A percentile compares a stretch with the other conserved stretches of the same genome.
Conservation (phyloP, 2,113 vertebrate genomes). For the Willisornis vidua region DNA sequence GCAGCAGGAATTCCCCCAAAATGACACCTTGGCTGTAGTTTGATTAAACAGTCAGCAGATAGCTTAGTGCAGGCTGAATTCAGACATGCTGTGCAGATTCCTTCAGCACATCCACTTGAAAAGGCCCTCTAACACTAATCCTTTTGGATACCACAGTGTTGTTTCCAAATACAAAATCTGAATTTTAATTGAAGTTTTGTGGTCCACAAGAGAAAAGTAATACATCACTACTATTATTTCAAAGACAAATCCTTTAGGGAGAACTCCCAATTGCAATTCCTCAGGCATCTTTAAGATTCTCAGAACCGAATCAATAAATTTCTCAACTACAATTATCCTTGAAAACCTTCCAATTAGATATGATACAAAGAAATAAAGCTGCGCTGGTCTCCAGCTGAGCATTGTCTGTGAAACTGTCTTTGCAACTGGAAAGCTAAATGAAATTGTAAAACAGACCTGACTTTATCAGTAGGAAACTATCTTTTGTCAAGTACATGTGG, state of each 20-base stretch:
- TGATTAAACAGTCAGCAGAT: background rate
- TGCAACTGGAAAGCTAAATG: background rate
- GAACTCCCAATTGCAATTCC: background rate
- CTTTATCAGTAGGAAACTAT: background rate
- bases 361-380: conserved; percentile 8
- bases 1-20: background rate
- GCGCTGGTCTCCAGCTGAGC: background rate
- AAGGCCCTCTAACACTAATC: background rate
- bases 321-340: background rate
- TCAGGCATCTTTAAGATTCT: conserved; percentile 17
- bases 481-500: background rate
- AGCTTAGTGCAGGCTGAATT: background rate
- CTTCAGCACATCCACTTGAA: background rate
- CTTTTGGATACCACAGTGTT: background rate
- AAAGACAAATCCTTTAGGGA: background rate
- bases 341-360: conserved; percentile 12
- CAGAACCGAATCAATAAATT: conserved; percentile 18
- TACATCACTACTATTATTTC: background rate
- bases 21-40: background rate
- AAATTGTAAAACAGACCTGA: background rate
- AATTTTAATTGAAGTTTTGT: conserved; percentile 38
- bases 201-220: background rate
- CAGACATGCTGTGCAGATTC: background rate
- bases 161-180: background rate
- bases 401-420: background rate